Conservation (phyloP, 92 coral and sea anemone species). For the Porites cylindrica region DNA sequence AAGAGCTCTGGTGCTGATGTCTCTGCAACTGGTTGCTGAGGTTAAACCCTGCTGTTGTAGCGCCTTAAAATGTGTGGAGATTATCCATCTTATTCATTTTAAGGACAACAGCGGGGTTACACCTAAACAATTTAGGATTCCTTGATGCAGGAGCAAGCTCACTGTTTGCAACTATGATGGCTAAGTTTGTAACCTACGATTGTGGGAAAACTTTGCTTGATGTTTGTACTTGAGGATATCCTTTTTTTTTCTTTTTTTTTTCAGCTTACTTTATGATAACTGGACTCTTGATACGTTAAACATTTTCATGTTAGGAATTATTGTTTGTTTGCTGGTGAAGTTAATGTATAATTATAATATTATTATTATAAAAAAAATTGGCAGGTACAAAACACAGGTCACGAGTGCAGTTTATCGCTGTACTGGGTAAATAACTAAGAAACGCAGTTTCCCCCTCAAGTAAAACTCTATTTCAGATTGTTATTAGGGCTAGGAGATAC, state of each 20-base stretch:
- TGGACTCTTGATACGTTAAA: background rate
- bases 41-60: constrained; percentile 97
- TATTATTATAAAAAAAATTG: too few species aligned
- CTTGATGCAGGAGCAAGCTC: constrained; percentile 23
- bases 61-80: constrained; percentile 32
- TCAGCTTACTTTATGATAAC: background rate
- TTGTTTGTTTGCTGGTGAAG: too few species aligned
- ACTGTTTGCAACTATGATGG: constrained; percentile 71
- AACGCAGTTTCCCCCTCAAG: too few species aligned
- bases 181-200: constrained; percentile 75
- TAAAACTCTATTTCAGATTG: too few species aligned
- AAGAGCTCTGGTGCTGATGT: constrained; percentile 89
- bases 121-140: constrained; percentile 19
- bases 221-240: constrained; percentile 27
- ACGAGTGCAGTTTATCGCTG: too few species aligned
- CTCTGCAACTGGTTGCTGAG: constrained; percentile 95
- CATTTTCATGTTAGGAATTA: too few species aligned
- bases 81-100: constrained; percentile 26
- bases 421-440: too few species aligned
- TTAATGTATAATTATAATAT: too few species aligned
- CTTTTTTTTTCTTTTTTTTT: background rate
- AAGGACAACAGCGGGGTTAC: constrained; percentile 81
- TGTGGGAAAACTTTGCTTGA: constrained; percentile 79
- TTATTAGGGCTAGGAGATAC: too few species aligned
- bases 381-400: background rate